phyloP scores from a whole-genome alignment of 2,888 invertebrate genomes.

The Amblyteles armatorius region DNA sequence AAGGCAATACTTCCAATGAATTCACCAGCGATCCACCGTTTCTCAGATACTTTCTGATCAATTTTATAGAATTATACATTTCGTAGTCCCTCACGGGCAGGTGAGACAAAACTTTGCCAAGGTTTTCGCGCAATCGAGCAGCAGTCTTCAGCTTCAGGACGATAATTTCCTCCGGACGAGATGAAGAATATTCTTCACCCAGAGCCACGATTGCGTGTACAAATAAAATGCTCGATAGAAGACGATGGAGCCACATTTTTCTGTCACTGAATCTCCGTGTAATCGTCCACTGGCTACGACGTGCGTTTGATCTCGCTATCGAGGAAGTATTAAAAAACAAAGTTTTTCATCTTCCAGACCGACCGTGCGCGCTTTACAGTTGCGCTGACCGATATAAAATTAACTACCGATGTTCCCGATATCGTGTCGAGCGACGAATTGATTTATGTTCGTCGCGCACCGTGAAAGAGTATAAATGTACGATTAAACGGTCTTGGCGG shows the following conservation, averaged over 20 bases:
- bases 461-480: conserved; percentile 28
- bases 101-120: conserved; percentile 43
- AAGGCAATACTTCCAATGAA: conserved; percentile 38
- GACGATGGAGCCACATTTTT: conserved; percentile 13
- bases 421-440: conserved; percentile 10
- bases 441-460: conserved; percentile 17
- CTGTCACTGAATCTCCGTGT: conserved; percentile 6
- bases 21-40: conserved; percentile 54
- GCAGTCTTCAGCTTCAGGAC: conserved; percentile 48
- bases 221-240: not conserved
- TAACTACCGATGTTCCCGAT: conserved; percentile 1
- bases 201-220: not conserved
- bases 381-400: not conserved
- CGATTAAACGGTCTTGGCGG: not conserved
- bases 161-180: conserved; percentile 30
- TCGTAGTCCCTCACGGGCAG: conserved; percentile 53
- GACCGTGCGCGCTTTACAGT: not conserved
- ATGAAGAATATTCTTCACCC: not conserved
- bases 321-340: conserved; percentile 26
- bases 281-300: not conserved
- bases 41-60: conserved; percentile 46
- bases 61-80: conserved; percentile 48
- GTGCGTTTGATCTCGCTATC: not conserved
- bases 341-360: not conserved
- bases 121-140: conserved; percentile 42